A percentile compares a stretch with the other conserved stretches of the same genome.
phyloP scores from a whole-genome alignment of 1,140 invertebrate genomes.

The Potamilus streckersoni region DNA sequence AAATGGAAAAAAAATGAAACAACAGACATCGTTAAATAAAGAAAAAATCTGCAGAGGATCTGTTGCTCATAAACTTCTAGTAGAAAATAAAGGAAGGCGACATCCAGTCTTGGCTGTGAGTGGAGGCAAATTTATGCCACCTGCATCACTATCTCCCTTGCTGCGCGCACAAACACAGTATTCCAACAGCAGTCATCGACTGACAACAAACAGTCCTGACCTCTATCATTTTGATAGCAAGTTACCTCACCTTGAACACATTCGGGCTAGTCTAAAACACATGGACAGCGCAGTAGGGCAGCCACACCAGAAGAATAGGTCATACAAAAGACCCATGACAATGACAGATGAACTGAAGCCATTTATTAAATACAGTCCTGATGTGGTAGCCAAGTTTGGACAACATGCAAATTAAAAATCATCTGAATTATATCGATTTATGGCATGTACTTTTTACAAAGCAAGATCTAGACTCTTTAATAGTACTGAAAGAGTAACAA shows the following conservation, averaged over 20 bases:
- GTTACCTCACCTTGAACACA: slow-evolving; percentile 55
- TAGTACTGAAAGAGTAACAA: too few relatives aligned
- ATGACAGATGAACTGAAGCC: slow-evolving; percentile 54
- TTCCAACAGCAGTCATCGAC: slow-evolving; percentile 53
- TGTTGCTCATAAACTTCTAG: slow-evolving; percentile 46
- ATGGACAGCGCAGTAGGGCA: slow-evolving; percentile 35
- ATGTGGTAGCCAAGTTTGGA: slow-evolving; percentile 27
- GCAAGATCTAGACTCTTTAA: too few relatives aligned
- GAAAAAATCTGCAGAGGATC: slow-evolving; percentile 59
- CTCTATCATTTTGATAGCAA: slow-evolving; percentile 29
- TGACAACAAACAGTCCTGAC: slow-evolving; percentile 58
- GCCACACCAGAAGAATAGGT: background rate
- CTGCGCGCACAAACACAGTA: slow-evolving; percentile 59
- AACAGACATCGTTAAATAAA: slow-evolving; percentile 39
- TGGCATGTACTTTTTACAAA: too few relatives aligned
- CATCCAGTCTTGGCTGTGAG: slow-evolving; percentile 45
- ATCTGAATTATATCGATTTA: too few relatives aligned
- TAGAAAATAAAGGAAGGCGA: slow-evolving; percentile 28
- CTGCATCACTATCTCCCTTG: slow-evolving; percentile 44
- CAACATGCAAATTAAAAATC: slow-evolving; percentile 13
- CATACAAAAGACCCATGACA: slow-evolving; percentile 32
- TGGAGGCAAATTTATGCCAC: slow-evolving; percentile 51
- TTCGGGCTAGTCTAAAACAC: slow-evolving; percentile 48
- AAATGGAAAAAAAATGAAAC: slow-evolving; percentile 19
- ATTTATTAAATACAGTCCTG: slow-evolving; percentile 60